Conservation (phyloP, 2,797 vertebrate genomes). For the Tamandua tetradactyla region DNA sequence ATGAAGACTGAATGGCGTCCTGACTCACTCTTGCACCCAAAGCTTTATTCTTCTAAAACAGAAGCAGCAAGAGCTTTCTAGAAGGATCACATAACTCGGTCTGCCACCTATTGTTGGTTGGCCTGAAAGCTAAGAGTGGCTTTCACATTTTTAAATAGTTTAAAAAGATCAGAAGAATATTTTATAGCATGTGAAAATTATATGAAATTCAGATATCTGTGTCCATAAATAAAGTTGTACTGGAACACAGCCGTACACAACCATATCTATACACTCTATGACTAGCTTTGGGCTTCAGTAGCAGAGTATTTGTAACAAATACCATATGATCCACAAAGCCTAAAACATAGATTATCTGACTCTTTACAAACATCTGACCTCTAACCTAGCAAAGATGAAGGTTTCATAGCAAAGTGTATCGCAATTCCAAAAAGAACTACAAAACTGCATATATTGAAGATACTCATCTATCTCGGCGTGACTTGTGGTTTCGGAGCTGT, state of each 20-base stretch:
- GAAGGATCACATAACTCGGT: rapidly evolving
- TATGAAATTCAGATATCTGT: rapidly evolving
- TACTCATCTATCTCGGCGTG: neutral
- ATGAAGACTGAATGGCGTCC: too few relatives aligned
- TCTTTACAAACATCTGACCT: neutral
- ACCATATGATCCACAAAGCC: rapidly evolving
- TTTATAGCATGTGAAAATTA: rapidly evolving
- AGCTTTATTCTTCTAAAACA: neutral
- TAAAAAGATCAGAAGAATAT: neutral
- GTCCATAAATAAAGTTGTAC: rapidly evolving
- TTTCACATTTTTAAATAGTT: neutral
- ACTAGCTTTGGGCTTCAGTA: rapidly evolving
- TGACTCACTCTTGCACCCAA: too few relatives aligned
- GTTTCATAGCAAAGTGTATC: neutral
- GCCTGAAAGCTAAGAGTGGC: neutral
- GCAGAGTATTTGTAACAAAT: too few relatives aligned
- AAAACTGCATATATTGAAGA: neutral
- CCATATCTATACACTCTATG: rapidly evolving
- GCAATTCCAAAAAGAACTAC: neutral
- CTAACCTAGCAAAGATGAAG: rapidly evolving
- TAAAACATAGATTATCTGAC: rapidly evolving
- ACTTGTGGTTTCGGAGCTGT: neutral
- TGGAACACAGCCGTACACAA: rapidly evolving
- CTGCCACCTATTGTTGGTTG: rapidly evolving
- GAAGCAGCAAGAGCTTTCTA: neutral